Conservation (phyloP, 2,113 vertebrate genomes). For the Phaetusa simplex region DNA sequence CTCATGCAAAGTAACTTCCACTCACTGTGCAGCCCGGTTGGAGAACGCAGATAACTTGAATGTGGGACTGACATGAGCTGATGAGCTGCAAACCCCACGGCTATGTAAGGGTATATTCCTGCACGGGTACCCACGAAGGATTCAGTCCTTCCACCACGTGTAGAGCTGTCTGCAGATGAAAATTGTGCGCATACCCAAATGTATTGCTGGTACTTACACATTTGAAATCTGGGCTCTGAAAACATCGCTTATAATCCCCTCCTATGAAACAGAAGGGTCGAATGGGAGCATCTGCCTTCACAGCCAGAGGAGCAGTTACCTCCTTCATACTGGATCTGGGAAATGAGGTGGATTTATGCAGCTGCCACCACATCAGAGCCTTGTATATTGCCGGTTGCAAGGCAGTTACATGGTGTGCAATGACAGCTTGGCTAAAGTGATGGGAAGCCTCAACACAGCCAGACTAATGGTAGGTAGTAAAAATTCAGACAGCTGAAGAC, state of each 20-base stretch:
- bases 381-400: not conserved
- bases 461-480: not conserved
- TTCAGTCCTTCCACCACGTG: not conserved
- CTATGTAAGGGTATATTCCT: not conserved
- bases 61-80: not conserved
- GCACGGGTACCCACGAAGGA: not conserved
- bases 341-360: not conserved
- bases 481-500: not conserved
- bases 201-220: rapidly evolving
- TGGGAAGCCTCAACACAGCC: not conserved
- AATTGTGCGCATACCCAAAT: rapidly evolving
- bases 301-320: not conserved
- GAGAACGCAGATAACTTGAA: not conserved
- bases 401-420: not conserved
- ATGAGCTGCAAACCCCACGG: not conserved
- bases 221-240: not conserved
- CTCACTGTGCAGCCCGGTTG: not conserved
- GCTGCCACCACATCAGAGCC: not conserved
- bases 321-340: too few relatives aligned
- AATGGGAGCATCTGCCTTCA: not conserved
- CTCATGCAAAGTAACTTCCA: not conserved
- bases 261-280: not conserved
- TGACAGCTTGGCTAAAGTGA: not conserved
- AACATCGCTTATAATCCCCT: not conserved
- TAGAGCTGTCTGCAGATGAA: not conserved